Base-by-base conservation (phyloP, 2,113 vertebrate genomes). In the Smithornis capensis region DNA sequence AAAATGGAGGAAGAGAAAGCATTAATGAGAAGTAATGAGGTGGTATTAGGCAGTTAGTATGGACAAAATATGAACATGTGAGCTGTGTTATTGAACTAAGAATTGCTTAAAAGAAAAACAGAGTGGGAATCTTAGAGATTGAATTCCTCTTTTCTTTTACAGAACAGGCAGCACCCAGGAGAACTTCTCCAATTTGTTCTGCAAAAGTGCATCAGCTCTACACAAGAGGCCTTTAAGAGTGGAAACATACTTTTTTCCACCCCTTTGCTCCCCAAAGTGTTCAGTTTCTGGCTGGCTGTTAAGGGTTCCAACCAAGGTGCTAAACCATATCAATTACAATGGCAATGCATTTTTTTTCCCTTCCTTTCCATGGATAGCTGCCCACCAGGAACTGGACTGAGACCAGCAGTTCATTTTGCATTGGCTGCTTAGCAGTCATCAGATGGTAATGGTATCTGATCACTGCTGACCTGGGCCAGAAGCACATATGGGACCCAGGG, bases 291-390 rank as follows among this genome's bases (percentile, higher is more conserved):
- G 22, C 89, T 93, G 59, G 11, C 68, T 94, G 21, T 85, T 96
- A 74, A 86, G 83, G 87, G 68, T 95, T 91, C 90, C 88, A 94
- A 88, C 85, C 38, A 96, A 96, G 92, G 95, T 92, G 95, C 85
- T 96, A 95, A 96, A 91, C 76, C 68, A 3, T 96, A 90, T 88
- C 79, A 83, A 6, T 93, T 97, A 68, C 83, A 90, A 35, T 52
- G 37, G 68, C 57, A 84, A 7, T 82, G 47, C 8, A 9, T 56
- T 33, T 68, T 69, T 23, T 49, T 50, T 10, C 2, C 6, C 22
- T 63, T 25, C 14, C 6, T 75, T 76, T 93, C 78, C 2, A 9
- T 90, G 85, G 68, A 83, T 45, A 35, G 40, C 47, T 95, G 83
- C 92, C 76, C 88, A 89, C 79, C n/a, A 78, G 60, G 70, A 96